Conservation (phyloP, 2,797 vertebrate genomes). For the Sebastes vulpes region DNA sequence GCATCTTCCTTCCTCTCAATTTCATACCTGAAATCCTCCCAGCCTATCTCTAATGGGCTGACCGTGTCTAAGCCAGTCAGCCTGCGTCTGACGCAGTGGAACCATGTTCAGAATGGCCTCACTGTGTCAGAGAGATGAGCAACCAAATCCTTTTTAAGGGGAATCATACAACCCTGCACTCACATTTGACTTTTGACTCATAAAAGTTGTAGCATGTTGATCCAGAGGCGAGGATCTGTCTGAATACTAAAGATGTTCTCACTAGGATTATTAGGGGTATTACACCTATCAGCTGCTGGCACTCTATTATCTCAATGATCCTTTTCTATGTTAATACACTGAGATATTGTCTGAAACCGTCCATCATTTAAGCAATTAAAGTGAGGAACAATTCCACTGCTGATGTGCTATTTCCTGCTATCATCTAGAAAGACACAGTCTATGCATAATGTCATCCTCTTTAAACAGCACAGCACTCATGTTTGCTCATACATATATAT, state of each 20-base stretch:
- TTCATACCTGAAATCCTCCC: constrained; percentile 73
- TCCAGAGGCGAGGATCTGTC: neutral
- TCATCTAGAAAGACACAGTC: neutral
- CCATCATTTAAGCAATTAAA: constrained; percentile 16
- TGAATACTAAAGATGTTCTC: constrained; percentile 12
- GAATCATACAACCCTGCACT: constrained; percentile 41
- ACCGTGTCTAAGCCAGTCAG: constrained; percentile 72
- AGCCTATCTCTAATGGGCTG: constrained; percentile 72
- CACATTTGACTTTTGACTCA: constrained; percentile 44
- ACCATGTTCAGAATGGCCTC: constrained; percentile 69
- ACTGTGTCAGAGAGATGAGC: constrained; percentile 58
- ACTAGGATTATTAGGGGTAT: constrained; percentile 17
- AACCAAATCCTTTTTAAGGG: constrained; percentile 59
- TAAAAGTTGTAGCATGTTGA: constrained; percentile 27
- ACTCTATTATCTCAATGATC: constrained; percentile 32
- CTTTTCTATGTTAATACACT: constrained; percentile 21
- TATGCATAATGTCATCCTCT: neutral
- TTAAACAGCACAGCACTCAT: neutral
- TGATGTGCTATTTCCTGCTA: neutral
- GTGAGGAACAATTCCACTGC: neutral
- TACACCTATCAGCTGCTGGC: constrained; percentile 21
- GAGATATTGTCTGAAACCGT: constrained; percentile 3
- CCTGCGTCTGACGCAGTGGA: constrained; percentile 61
- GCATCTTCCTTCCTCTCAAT: constrained; percentile 72
- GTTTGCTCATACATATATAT: constrained; percentile 14